A percentile compares a stretch with the other conserved stretches of the same genome.
Evolutionary conservation across 2,113 vertebrate species (phyloP).

Genomic region (Hyperopisus bebe): DNA sequence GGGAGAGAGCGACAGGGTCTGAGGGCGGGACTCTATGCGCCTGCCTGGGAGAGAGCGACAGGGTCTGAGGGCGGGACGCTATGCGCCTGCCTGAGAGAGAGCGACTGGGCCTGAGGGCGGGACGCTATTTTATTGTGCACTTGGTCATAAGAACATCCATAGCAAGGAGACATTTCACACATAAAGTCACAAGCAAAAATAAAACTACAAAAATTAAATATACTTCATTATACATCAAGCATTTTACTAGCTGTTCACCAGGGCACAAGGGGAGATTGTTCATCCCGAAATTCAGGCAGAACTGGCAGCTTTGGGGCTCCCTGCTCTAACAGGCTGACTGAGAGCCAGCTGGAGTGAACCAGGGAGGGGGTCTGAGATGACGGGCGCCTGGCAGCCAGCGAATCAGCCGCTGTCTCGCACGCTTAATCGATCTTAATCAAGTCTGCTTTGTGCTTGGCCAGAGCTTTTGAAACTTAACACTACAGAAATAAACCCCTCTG

Average conservation of each 20-base stretch:
- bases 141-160: background rate
- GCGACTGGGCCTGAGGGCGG: too few species aligned
- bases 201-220: background rate
- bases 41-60: too few species aligned
- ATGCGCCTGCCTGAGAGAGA: too few species aligned
- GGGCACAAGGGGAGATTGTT: background rate
- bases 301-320: background rate
- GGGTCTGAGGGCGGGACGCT: too few species aligned
- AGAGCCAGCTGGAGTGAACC: too few species aligned
- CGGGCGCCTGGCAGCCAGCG: background rate
- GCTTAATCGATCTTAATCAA: slow-evolving; percentile 27
- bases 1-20: too few species aligned
- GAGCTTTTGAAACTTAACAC: slow-evolving; percentile 23
- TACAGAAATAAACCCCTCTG: background rate
- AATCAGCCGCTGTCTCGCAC: background rate
- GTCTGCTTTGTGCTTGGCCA: background rate
- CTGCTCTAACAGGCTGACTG: background rate
- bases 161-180: background rate
- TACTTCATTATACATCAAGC: background rate
- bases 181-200: background rate
- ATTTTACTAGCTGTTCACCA: background rate
- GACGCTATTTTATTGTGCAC: too few species aligned
- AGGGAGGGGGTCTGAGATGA: background rate
- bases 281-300: background rate
- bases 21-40: too few species aligned